These are phyloP conservation scores for Palythoa caribaeorum DNA, from an alignment of 92 coral and sea anemone species.

Conservation along the genomic window DNA sequence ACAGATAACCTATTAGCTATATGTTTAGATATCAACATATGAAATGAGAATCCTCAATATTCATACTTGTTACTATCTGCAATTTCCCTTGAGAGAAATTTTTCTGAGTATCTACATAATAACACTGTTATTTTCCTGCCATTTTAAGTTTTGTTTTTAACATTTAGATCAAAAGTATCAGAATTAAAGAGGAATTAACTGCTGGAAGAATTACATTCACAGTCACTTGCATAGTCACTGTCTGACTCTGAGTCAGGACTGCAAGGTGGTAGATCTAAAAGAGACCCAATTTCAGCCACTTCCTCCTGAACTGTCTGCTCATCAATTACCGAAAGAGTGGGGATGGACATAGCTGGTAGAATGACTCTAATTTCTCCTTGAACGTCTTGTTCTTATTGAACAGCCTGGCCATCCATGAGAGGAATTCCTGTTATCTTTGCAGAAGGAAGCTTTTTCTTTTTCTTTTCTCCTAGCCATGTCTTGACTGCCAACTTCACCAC, in stretches of 20 bases:
- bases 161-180: too few species aligned
- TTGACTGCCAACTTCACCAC: slow-evolving; percentile 31
- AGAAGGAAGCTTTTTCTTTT: slow-evolving; percentile 33
- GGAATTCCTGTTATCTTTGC: slow-evolving; percentile 21
- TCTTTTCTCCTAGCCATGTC: slow-evolving; percentile 12
- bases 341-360: neutral
- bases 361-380: neutral
- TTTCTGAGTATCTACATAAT: too few species aligned
- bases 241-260: slow-evolving; percentile 7
- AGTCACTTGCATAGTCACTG: too few species aligned
- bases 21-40: too few species aligned
- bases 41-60: too few species aligned
- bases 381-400: neutral
- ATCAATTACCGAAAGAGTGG: neutral
- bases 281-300: slow-evolving; percentile 25
- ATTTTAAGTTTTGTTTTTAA: too few species aligned
- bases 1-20: too few species aligned
- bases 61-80: too few species aligned
- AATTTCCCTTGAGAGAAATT: too few species aligned
- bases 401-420: neutral
- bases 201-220: too few species aligned
- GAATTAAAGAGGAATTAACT: too few species aligned
- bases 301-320: slow-evolving; percentile 32
- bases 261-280: slow-evolving; percentile 32
- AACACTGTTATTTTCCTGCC: too few species aligned